These are phyloP conservation scores for Drosophila pruinosa DNA, from an alignment of 1,140 invertebrate species.

Conservation along the genomic window DNA sequence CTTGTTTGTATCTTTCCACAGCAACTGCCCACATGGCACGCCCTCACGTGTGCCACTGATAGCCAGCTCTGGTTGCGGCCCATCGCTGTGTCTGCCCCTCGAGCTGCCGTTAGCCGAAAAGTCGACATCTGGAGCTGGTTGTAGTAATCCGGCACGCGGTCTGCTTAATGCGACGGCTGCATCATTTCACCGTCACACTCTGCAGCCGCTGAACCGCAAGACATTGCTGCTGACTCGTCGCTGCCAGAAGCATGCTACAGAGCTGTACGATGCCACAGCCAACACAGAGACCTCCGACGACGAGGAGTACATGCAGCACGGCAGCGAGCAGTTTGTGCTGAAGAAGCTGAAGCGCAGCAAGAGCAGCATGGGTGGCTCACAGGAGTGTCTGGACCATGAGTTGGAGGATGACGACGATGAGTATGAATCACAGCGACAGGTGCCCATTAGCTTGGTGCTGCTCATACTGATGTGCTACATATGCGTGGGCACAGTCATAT, in stretches of 20 bases:
- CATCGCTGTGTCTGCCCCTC: slow-evolving; percentile 54
- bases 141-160: slow-evolving; percentile 33
- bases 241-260: slow-evolving; percentile 61
- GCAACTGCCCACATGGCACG: slow-evolving; percentile 87
- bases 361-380: neutral
- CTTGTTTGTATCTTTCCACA: slow-evolving; percentile 17
- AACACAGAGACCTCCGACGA: slow-evolving; percentile 75
- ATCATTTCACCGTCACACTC: slow-evolving; percentile 68
- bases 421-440: slow-evolving; percentile 82
- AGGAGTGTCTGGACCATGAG: slow-evolving; percentile 30
- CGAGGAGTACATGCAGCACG: slow-evolving; percentile 69
- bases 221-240: slow-evolving; percentile 63
- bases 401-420: slow-evolving; percentile 41
- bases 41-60: slow-evolving; percentile 89
- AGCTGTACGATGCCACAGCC: slow-evolving; percentile 61
- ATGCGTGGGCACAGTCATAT: slow-evolving; percentile 88
- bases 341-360: slow-evolving; percentile 47
- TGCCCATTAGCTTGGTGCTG: slow-evolving; percentile 89
- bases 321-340: slow-evolving; percentile 71
- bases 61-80: slow-evolving; percentile 69
- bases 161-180: slow-evolving; percentile 59
- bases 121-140: slow-evolving; percentile 8
- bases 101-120: slow-evolving; percentile 53
- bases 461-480: slow-evolving; percentile 88
- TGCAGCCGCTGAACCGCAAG: slow-evolving; percentile 71